Percentiles rank a stretch among this genome's conserved stretches.
Conservation (phyloP, 2,113 vertebrate genomes). For the Dicentrarchus labrax region DNA sequence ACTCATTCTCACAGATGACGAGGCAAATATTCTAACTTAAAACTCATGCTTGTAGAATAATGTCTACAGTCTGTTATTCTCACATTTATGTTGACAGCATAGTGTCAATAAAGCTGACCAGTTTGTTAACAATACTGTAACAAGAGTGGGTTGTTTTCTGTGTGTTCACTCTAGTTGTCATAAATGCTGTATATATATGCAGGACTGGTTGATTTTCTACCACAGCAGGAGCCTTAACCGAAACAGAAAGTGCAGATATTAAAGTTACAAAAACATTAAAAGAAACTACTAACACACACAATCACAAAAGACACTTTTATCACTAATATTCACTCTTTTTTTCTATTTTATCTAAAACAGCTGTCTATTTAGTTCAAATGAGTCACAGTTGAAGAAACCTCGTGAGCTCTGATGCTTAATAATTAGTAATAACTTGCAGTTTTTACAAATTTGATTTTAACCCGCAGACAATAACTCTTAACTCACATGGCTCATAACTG, state of each 20-base stretch:
- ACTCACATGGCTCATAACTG: no score
- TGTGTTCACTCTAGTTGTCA: neutral
- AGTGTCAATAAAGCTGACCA: neutral
- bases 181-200: neutral
- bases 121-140: neutral
- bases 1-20: constrained; percentile 53
- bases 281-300: neutral
- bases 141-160: neutral
- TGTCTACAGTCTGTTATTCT: neutral
- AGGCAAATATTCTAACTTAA: constrained; percentile 39
- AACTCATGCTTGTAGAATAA: neutral
- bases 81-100: neutral
- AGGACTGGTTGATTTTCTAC: neutral
- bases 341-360: neutral
- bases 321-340: neutral
- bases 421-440: neutral
- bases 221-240: neutral
- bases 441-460: no score
- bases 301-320: neutral
- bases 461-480: no score
- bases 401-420: neutral
- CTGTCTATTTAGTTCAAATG: neutral
- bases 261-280: neutral
- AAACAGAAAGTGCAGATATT: neutral
- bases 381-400: neutral